Evolutionary conservation across 2,888 invertebrate genomes (phyloP).

Genomic region (Phengaris alcon): DNA sequence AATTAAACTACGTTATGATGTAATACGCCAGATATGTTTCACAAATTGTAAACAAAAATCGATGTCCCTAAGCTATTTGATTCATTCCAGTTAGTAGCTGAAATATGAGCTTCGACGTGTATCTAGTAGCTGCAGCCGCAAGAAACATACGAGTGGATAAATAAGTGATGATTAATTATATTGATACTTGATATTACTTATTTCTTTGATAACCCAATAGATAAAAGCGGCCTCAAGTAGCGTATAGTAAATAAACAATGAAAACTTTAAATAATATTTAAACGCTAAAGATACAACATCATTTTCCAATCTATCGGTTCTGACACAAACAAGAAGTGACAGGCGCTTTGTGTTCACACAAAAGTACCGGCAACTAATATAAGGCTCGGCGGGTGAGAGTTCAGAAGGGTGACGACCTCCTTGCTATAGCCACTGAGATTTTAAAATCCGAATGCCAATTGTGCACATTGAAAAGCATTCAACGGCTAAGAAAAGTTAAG

Average conservation of each 20-base stretch:
- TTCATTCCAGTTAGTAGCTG: background rate
- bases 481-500: conserved; percentile 7
- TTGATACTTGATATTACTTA: conserved; percentile 4
- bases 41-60: conserved; percentile 19
- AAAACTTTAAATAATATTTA: background rate
- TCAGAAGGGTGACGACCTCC: conserved; percentile 33
- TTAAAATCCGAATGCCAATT: conserved; percentile 30
- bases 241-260: background rate
- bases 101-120: conserved; percentile 1
- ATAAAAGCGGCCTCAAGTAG: background rate
- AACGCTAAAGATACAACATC: conserved; percentile 8
- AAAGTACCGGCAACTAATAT: conserved; percentile 32
- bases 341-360: conserved; percentile 33
- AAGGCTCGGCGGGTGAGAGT: conserved; percentile 35
- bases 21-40: conserved; percentile 10
- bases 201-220: background rate
- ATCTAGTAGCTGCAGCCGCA: background rate
- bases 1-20: conserved; percentile 23
- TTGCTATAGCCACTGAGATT: conserved; percentile 28
- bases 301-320: conserved; percentile 27
- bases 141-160: background rate
- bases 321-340: conserved; percentile 33
- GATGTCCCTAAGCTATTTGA: background rate
- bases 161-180: background rate
- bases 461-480: conserved; percentile 29